Evolutionary conservation across 2,113 vertebrate species (phyloP).

Genomic region (Cranoglanis bouderius): DNA sequence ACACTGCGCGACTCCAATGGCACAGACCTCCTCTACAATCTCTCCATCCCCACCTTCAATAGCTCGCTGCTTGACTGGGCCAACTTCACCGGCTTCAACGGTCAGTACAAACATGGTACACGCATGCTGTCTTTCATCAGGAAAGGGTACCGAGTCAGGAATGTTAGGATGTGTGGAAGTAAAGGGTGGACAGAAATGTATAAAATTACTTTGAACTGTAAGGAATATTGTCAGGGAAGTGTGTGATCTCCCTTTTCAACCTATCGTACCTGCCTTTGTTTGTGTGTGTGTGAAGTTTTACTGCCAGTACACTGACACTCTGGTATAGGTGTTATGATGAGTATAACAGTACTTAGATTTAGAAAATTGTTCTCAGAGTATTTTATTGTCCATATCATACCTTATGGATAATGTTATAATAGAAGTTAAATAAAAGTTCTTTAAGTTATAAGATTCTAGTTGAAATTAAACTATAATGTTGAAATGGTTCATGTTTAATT

Average conservation of each 20-base stretch:
- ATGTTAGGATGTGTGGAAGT: not conserved
- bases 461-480: not conserved
- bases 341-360: not conserved
- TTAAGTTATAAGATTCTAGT: not conserved
- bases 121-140: not conserved
- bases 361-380: not conserved
- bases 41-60: conserved; percentile 75
- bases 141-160: not conserved
- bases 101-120: conserved; percentile 67
- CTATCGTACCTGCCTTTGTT: not conserved
- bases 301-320: not conserved
- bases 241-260: not conserved
- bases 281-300: not conserved
- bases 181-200: not conserved
- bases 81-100: conserved; percentile 77
- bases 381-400: not conserved
- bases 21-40: conserved; percentile 79
- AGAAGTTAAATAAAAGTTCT: not conserved
- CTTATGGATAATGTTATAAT: not conserved
- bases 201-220: not conserved
- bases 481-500: not conserved
- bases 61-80: conserved; percentile 77
- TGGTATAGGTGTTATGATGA: not conserved
- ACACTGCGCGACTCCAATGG: conserved; percentile 79
- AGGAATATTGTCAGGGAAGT: not conserved